A percentile compares a stretch with the other conserved stretches of the same genome.
Evolutionary conservation across 2,797 vertebrate genomes (phyloP).

Genomic region (Lophotriccus pileatus): DNA sequence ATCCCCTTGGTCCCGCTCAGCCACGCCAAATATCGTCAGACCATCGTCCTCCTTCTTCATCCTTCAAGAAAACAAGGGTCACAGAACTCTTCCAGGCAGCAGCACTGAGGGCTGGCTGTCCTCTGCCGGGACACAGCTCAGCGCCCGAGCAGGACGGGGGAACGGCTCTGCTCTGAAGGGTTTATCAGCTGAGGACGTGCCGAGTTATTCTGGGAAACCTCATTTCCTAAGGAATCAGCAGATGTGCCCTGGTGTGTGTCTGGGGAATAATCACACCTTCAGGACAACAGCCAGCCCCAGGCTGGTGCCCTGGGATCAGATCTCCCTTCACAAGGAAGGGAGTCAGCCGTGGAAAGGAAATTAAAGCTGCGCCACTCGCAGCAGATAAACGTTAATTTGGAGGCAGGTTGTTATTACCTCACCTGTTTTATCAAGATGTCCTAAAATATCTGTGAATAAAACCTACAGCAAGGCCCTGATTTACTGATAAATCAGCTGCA

Average conservation of each 20-base stretch:
- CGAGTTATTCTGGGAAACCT: constrained; percentile 11
- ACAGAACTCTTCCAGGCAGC: not conserved
- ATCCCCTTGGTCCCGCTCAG: constrained; percentile 88
- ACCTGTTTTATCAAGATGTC: not conserved
- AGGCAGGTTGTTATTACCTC: not conserved
- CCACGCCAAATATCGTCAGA: constrained; percentile 83
- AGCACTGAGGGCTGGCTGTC: not conserved
- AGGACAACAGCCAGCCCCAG: not conserved
- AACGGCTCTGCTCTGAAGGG: not conserved
- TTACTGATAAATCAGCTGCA: not conserved
- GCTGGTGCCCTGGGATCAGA: not conserved
- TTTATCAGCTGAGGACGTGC: not conserved
- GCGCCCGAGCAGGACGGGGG: not conserved
- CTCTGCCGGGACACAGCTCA: not conserved
- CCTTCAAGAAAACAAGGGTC: constrained; percentile 61
- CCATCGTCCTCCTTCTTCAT: constrained; percentile 87
- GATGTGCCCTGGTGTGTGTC: not conserved
- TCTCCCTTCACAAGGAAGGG: not conserved
- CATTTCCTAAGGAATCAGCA: not conserved
- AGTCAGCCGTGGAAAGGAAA: not conserved
- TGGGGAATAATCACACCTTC: not conserved
- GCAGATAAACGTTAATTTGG: not conserved
- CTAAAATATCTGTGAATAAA: not conserved
- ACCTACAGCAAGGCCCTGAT: not conserved
- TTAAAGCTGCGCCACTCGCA: not conserved